phyloP scores from a whole-genome alignment of 2,797 vertebrate genomes.

The Anomalospiza imberbis region DNA sequence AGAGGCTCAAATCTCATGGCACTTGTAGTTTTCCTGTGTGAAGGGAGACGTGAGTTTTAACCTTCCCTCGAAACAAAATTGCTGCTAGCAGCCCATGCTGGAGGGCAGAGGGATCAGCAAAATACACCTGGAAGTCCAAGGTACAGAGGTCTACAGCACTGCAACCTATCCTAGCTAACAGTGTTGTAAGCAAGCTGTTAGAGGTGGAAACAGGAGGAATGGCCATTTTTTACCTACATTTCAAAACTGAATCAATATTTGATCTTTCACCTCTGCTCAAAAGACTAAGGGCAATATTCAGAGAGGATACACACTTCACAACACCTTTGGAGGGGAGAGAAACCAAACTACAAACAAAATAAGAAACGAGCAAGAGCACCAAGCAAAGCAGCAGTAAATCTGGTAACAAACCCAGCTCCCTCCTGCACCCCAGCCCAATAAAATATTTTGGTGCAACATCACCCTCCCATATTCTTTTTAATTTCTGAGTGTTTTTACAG shows the following conservation, averaged over 20 bases:
- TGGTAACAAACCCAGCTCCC: neutral
- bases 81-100: neutral
- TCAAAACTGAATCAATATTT: neutral
- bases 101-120: neutral
- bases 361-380: neutral
- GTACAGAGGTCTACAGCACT: neutral
- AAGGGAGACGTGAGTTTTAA: neutral
- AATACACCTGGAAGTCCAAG: neutral
- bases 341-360: neutral
- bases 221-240: neutral
- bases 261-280: neutral
- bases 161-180: neutral
- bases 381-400: neutral
- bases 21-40: neutral
- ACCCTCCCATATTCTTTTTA: neutral
- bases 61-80: neutral
- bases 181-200: neutral
- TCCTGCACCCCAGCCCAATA: neutral
- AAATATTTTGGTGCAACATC: neutral
- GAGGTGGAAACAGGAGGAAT: neutral
- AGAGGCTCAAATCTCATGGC: neutral
- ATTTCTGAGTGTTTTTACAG: neutral
- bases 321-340: fast-evolving
- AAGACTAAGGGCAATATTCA: neutral
- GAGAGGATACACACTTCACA: neutral